Evolutionary conservation across 1,140 invertebrate species (phyloP).

Genomic region (Nasonia giraulti): DNA sequence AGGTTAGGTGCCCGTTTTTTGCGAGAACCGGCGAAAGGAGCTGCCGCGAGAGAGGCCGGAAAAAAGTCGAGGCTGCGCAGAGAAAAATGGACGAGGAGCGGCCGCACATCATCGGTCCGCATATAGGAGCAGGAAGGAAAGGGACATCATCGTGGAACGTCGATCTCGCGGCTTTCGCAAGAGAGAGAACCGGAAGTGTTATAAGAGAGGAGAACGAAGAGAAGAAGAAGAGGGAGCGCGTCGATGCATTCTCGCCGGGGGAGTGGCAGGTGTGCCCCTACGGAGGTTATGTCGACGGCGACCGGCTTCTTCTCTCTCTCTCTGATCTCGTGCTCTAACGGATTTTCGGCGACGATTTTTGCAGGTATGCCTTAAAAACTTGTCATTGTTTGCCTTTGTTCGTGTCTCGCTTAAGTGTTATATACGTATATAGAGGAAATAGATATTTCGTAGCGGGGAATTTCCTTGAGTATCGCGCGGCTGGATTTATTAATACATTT

Average conservation of each 20-base stretch:
- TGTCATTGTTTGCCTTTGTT: neutral
- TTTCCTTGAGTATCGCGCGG: too few relatives aligned
- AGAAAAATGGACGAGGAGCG: conserved; percentile 6
- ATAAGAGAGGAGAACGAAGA: neutral
- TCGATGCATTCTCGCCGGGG: conserved; percentile 12
- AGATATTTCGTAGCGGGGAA: too few relatives aligned
- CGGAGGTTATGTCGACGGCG: conserved; percentile 21
- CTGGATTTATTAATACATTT: too few relatives aligned
- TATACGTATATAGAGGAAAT: neutral
- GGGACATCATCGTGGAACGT: neutral
- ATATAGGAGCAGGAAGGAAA: neutral
- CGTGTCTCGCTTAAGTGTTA: neutral
- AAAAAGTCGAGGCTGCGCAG: neutral
- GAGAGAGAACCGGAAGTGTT: conserved; percentile 12
- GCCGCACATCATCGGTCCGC: neutral
- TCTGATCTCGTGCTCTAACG: neutral
- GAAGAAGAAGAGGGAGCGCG: neutral
- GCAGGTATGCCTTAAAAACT: neutral
- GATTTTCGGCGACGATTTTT: neutral
- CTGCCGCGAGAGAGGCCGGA: neutral
- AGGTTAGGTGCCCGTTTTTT: neutral
- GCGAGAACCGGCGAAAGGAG: neutral
- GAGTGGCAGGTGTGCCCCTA: conserved; percentile 27
- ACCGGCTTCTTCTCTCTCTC: neutral
- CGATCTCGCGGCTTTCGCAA: conserved; percentile 5